These are phyloP conservation scores for Drosophila lacertosa DNA, from an alignment of 1,140 invertebrate genomes.

Conservation along the genomic window DNA sequence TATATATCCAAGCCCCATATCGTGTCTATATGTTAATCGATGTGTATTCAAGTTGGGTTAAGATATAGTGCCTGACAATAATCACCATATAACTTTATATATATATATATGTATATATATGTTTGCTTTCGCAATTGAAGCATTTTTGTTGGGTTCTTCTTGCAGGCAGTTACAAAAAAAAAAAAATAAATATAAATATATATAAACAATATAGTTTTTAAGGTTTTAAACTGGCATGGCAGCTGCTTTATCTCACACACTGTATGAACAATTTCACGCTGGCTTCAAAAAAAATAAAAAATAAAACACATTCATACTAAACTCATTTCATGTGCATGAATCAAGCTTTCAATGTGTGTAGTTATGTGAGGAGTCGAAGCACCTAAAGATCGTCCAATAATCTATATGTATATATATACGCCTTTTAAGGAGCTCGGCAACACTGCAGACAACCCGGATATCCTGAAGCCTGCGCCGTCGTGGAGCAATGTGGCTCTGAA, in stretches of 20 bases:
- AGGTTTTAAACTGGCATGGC: constrained; percentile 40
- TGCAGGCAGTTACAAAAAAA: background rate
- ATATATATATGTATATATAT: constrained; percentile 1
- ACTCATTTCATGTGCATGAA: constrained; percentile 45
- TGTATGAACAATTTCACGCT: constrained; percentile 27
- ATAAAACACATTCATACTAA: constrained; percentile 22
- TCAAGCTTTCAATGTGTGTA: constrained; percentile 63
- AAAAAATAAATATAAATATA: too few relatives aligned
- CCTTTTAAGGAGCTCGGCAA: constrained; percentile 55
- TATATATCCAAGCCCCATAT: background rate
- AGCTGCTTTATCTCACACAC: constrained; percentile 44
- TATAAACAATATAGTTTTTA: background rate
- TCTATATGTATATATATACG: background rate
- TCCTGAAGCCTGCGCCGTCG: constrained; percentile 80
- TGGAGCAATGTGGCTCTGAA: constrained; percentile 82
- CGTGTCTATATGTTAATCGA: constrained; percentile 14
- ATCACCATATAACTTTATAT: background rate
- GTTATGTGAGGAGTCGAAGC: too few relatives aligned
- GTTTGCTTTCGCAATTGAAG: constrained; percentile 13
- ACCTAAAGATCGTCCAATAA: too few relatives aligned
- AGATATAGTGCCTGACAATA: constrained; percentile 4
- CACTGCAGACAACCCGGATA: constrained; percentile 58
- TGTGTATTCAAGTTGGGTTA: background rate
- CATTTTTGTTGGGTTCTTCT: constrained; percentile 1
- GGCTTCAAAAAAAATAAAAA: too few relatives aligned